Base-by-base conservation (phyloP, 2,797 vertebrate genomes). In the Eutrigla gurnardus region DNA sequence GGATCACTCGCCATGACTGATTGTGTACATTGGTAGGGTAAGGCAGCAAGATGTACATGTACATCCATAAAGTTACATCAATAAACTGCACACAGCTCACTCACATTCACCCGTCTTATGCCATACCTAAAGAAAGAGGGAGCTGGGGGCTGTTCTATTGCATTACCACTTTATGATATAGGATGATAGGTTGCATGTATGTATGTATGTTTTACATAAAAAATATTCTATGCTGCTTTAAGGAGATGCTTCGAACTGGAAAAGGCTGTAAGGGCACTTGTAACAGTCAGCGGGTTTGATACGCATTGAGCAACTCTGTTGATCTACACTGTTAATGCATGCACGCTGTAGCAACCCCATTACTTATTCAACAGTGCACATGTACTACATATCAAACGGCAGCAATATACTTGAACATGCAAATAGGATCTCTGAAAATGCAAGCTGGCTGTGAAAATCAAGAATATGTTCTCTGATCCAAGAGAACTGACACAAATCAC, bases 311-410 rank as follows among this genome's bases (percentile, higher is more conserved):
- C 74, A 77, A 63, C 80, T 86, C 75, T 79, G 82, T 75, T 86
- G 77, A 83, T 86, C 80, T 68, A 40, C 70, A 82, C 65, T 63
- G 82, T 81, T 82, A 84, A 82, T 75, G 79, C 75, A 82, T 80
- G 80, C 54, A 17, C 61, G 80, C 83, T 80, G 80, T 83, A 78
- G 82, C 81, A 84, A 80, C 63, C 52, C 73, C 73, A 89, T 92
- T 88, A 92, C 73, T 91, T 90, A 93, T 93, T 94, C 82, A 92
- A 82, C 88, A 89, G 80, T 42, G 81, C 76, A 88, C 75, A 83
- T 87, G 82, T 77, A 84, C 78, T 73, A 86, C 84, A 89, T 81
- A 85, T 83, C 81, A 89, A 84, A 88, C 46, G 11, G 80, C 79
- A 75, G 82, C 69, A 73, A 88, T 90, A 86, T 82, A 77, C 64